Evolutionary conservation across 1,140 invertebrate species (phyloP).

Genomic region (Hylaeus volcanicus): DNA sequence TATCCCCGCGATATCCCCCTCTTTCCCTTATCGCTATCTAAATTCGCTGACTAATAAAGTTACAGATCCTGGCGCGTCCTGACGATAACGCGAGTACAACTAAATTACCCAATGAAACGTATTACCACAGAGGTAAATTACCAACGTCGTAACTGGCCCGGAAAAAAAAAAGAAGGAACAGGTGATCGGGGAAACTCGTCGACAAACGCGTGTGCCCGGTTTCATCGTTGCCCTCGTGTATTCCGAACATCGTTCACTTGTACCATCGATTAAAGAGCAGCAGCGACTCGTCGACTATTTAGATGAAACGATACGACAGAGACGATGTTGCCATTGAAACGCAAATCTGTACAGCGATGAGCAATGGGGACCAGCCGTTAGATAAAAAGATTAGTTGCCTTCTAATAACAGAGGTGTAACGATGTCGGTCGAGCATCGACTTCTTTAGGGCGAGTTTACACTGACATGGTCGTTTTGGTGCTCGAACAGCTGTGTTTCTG

Average conservation of each 20-base stretch:
- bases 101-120: conserved; percentile 14
- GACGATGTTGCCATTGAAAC: neutral
- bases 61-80: neutral
- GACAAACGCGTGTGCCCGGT: neutral
- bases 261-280: neutral
- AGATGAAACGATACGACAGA: neutral
- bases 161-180: too few species aligned
- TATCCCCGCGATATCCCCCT: neutral
- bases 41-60: conserved; percentile 34
- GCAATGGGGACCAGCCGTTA: neutral
- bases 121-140: neutral
- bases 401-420: neutral
- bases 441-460: too few species aligned
- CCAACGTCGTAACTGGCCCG: neutral
- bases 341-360: neutral
- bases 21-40: conserved; percentile 27
- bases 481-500: too few species aligned
- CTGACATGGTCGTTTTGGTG: too few species aligned
- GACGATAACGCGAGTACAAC: conserved; percentile 5
- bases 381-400: conserved; percentile 9
- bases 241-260: neutral
- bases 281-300: neutral
- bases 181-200: neutral
- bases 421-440: too few species aligned
- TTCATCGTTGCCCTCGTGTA: conserved; percentile 5